A percentile compares a stretch with the other conserved stretches of the same genome.
phyloP scores from a whole-genome alignment of 2,888 invertebrate genomes.

The Pachymerium ferrugineum region DNA sequence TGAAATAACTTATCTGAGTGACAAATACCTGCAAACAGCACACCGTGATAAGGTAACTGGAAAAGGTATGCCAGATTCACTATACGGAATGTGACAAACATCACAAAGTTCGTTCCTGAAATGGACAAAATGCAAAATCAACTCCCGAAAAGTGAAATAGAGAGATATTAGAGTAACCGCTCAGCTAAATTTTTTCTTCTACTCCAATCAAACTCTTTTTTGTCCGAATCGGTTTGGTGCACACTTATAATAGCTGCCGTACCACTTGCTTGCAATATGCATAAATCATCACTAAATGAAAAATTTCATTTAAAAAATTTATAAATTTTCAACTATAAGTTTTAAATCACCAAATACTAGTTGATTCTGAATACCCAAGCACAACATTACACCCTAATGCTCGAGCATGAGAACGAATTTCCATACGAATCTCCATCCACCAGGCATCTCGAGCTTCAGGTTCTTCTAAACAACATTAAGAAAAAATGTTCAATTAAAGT shows the following conservation, averaged over 20 bases:
- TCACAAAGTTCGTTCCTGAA: constrained; percentile 46
- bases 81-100: constrained; percentile 79
- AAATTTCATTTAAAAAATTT: constrained; percentile 29
- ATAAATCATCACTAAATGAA: constrained; percentile 78
- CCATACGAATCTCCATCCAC: constrained; percentile 95
- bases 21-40: constrained; percentile 60
- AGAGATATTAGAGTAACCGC: background rate
- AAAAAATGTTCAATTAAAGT: background rate
- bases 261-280: constrained; percentile 85
- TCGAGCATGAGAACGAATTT: constrained; percentile 87
- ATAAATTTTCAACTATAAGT: background rate
- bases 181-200: constrained; percentile 6
- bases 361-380: constrained; percentile 85
- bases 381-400: constrained; percentile 91
- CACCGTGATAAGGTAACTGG: constrained; percentile 68
- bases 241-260: constrained; percentile 72
- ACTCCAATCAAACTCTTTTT: constrained; percentile 3
- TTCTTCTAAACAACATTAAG: constrained; percentile 59
- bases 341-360: constrained; percentile 72
- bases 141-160: background rate
- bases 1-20: background rate
- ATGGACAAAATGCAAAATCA: background rate
- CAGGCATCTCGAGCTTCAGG: constrained; percentile 87
- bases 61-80: constrained; percentile 63
- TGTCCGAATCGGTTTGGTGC: constrained; percentile 29